These are phyloP conservation scores for Chondrilla cf. caribensis DNA, from an alignment of 37 sponge, comb jelly and placozoan genomes.

Conservation along the genomic window DNA sequence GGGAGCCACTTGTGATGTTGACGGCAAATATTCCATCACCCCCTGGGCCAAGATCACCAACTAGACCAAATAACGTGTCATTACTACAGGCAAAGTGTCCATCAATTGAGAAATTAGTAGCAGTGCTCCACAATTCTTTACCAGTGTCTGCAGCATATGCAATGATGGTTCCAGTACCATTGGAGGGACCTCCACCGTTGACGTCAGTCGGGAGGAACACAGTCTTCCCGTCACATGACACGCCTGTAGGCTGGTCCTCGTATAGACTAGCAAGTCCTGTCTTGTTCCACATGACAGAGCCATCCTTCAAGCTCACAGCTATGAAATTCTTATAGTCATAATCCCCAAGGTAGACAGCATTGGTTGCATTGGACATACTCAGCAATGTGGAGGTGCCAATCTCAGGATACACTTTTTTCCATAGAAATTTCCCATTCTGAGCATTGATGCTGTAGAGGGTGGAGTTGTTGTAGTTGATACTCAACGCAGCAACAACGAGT, in stretches of 20 bases:
- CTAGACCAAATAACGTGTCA: not conserved
- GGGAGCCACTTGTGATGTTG: not conserved
- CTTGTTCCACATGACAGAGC: conserved; percentile 4
- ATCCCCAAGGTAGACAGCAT: not conserved
- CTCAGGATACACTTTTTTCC: no score
- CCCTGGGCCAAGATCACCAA: not conserved
- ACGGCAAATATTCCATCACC: conserved; percentile 13
- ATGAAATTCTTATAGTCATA: conserved; percentile 8
- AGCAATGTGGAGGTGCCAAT: not conserved
- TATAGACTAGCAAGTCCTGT: not conserved
- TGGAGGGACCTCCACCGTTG: not conserved
- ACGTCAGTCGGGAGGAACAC: conserved; percentile 21
- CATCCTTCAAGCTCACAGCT: conserved; percentile 14
- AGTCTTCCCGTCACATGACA: not conserved
- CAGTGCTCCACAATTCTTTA: not conserved
- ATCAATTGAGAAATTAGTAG: conserved; percentile 3
- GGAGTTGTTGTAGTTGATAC: no score
- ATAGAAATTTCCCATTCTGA: no score
- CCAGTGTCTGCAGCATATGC: not conserved
- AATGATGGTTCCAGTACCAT: conserved; percentile 11
- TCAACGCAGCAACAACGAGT: no score
- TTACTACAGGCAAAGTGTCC: conserved; percentile 26
- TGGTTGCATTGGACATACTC: not conserved
- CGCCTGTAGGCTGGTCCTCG: not conserved
- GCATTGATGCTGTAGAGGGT: no score